Evolutionary conservation across 2,888 invertebrate genomes (phyloP).

Genomic region (Microctonus brassicae): DNA sequence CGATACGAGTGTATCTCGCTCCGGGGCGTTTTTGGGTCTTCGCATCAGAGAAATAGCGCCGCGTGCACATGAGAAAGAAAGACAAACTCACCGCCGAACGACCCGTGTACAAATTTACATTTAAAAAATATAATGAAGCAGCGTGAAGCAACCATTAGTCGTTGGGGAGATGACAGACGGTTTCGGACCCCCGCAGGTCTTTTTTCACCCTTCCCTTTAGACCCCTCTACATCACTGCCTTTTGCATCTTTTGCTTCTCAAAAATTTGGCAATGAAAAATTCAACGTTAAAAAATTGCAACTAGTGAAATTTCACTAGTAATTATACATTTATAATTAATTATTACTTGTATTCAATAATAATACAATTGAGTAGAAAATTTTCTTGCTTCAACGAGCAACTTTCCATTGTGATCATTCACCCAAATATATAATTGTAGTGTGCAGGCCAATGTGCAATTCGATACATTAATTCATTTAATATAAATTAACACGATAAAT

Average conservation of each 20-base stretch:
- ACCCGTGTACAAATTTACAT: conserved; percentile 69
- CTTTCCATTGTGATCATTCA: no score
- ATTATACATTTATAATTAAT: no score
- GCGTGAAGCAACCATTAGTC: conserved; percentile 70
- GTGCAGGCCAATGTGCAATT: no score
- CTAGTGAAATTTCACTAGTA: no score
- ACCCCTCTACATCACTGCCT: background rate
- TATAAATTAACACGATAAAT: conserved; percentile 3
- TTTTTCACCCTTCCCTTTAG: conserved; percentile 49
- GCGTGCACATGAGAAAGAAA: conserved; percentile 34
- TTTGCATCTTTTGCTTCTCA: background rate
- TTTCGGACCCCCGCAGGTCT: conserved; percentile 68
- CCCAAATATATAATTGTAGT: no score
- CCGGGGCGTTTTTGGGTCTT: conserved; percentile 30
- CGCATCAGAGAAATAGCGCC: conserved; percentile 27
- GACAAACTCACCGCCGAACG: conserved; percentile 39
- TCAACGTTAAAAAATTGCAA: background rate
- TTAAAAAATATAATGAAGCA: conserved; percentile 70
- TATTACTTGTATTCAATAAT: no score
- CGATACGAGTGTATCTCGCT: conserved; percentile 25
- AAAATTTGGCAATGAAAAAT: background rate
- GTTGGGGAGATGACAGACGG: conserved; percentile 70
- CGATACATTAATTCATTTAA: conserved; percentile 23
- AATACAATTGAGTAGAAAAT: no score
- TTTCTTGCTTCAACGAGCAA: no score